Evolutionary conservation across 2,797 vertebrate genomes (phyloP).

Genomic region (Rousettus madagascariensis): DNA sequence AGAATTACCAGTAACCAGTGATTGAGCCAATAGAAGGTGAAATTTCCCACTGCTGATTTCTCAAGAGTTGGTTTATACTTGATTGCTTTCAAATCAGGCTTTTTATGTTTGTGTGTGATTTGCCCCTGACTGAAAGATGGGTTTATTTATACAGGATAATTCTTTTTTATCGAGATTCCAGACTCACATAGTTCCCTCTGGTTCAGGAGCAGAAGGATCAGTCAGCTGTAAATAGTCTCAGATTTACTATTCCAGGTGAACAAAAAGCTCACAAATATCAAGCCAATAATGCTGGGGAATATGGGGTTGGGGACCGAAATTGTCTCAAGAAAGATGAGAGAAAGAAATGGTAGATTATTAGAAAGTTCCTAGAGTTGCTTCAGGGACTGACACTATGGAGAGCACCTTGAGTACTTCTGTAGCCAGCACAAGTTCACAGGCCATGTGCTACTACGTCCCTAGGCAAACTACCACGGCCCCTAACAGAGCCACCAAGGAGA

Average conservation of each 20-base stretch:
- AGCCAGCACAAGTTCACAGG: neutral
- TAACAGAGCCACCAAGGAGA: neutral
- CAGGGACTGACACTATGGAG: neutral
- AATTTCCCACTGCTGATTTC: neutral
- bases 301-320: neutral
- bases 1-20: neutral
- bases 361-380: neutral
- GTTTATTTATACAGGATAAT: neutral
- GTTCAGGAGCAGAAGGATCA: neutral
- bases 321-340: neutral
- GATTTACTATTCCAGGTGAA: neutral
- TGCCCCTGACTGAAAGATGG: neutral
- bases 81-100: neutral
- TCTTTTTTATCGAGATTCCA: neutral
- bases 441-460: neutral
- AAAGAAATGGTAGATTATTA: neutral
- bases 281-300: neutral
- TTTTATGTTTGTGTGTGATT: neutral
- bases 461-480: neutral
- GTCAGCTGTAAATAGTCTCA: neutral
- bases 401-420: neutral
- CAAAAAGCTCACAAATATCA: neutral
- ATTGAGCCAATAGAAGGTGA: neutral
- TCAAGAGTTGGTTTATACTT: neutral
- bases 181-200: neutral